Base-by-base conservation (phyloP, 2,113 vertebrate genomes). In the Garra rufa region DNA sequence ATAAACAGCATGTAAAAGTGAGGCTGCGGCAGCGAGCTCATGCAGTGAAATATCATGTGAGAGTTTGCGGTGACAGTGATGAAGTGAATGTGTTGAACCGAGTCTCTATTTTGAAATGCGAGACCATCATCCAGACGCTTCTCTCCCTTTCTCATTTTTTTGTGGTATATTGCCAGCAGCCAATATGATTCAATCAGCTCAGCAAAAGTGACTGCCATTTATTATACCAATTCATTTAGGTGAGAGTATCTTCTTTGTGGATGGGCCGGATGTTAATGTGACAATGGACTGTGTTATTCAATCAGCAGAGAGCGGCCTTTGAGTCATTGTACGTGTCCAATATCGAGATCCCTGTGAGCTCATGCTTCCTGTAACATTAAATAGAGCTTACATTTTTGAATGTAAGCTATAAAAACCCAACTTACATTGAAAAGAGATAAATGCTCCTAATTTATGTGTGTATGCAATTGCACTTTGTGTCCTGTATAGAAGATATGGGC, bases 71-170 rank as follows among this genome's bases (percentile, higher is more conserved):
- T 67, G 77, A 65, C 41, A 21, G 15, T 80, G 77, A 80, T 80
- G 41, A 65, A 80, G 41, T 21, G 57, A 61, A 28, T 24, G 26
- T 65, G 77, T 28, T 65, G 57, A 77, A 38, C 19, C 3, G 57
- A 46, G 55, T 63, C 24, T 79, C 57, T 14, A 46, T 79, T 14
- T 19, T 80, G 59, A 80, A 65, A 65, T n/a, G 30, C 14, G 77
- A 80, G 41, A 14, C 4, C 59, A 30, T 80, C 8, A 30, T 80
- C 77, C 77, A 80, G 77, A 63, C 76, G 3, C 7, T 28, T 48
- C 71, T 48, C 14, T 71, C 67, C 8, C 19, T 13, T 19, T 11
- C 67, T 70, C 69, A 14, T 13, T 21, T n/a, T n/a, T 41, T 11
- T 41, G 19, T 41, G 67, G 4, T 43, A 6, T 43, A 70, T n/a